Evolutionary conservation across 1,140 invertebrate species (phyloP).

Genomic region (Drosophila miranda): DNA sequence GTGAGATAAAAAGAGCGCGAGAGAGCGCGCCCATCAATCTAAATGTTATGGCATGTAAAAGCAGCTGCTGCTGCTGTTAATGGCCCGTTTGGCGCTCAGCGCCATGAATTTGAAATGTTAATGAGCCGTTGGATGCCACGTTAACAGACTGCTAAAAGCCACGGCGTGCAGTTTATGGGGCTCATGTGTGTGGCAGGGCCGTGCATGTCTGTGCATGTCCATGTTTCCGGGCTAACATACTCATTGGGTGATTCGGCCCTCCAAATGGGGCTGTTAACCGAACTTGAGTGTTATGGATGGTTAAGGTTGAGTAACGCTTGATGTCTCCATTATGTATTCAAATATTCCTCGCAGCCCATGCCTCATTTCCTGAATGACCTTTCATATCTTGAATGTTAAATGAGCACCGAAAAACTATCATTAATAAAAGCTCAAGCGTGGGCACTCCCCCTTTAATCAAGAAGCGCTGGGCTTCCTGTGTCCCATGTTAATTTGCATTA

Average conservation of each 20-base stretch:
- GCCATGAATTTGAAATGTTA: conserved; percentile 71
- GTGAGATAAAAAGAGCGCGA: conserved; percentile 13
- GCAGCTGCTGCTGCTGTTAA: conserved; percentile 55
- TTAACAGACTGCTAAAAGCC: conserved; percentile 67
- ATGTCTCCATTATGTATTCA: conserved; percentile 33
- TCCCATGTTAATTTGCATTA: conserved; percentile 73
- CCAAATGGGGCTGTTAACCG: conserved; percentile 2
- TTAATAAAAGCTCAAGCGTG: conserved; percentile 44
- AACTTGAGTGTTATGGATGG: not conserved
- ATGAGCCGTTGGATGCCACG: conserved; percentile 60
- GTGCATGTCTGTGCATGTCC: conserved; percentile 7
- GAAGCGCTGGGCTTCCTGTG: conserved; percentile 43
- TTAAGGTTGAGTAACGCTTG: not conserved
- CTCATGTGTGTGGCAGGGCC: conserved; percentile 11
- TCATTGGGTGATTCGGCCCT: conserved; percentile 27
- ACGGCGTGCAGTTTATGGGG: conserved; percentile 58
- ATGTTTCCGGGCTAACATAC: conserved; percentile 27
- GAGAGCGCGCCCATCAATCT: conserved; percentile 52
- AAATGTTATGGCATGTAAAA: conserved; percentile 63
- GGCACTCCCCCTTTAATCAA: conserved; percentile 12
- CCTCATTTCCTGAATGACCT: conserved; percentile 45
- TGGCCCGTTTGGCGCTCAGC: conserved; percentile 62
- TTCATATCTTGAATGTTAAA: conserved; percentile 49
- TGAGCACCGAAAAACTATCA: conserved; percentile 31
- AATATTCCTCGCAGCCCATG: conserved; percentile 6